A percentile compares a stretch with the other conserved stretches of the same genome.
Evolutionary conservation across 2,888 invertebrate species (phyloP).

Genomic region (Plutella xylostella): DNA sequence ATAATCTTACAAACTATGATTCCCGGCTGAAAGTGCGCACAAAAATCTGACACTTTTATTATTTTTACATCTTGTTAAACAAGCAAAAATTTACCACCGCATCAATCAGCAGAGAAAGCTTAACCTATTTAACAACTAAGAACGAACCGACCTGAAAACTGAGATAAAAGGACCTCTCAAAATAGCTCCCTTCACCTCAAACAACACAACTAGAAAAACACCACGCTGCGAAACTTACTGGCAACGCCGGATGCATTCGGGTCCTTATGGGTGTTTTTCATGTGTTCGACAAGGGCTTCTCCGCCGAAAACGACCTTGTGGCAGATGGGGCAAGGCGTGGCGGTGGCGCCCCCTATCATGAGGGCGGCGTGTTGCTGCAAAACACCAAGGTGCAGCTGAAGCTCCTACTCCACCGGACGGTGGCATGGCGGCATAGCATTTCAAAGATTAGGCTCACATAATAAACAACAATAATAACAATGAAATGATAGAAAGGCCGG

Average conservation of each 20-base stretch:
- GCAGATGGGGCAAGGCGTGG: slow-evolving; percentile 92
- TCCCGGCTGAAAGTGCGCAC: slow-evolving; percentile 38
- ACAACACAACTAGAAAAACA: slow-evolving; percentile 18
- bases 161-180: slow-evolving; percentile 3
- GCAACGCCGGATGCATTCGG: slow-evolving; percentile 89
- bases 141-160: neutral
- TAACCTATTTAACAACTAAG: slow-evolving; percentile 7
- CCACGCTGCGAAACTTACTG: slow-evolving; percentile 76
- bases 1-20: slow-evolving; percentile 48
- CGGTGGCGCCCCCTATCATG: slow-evolving; percentile 90
- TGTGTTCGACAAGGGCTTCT: slow-evolving; percentile 94
- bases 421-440: slow-evolving; percentile 62
- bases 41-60: neutral
- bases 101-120: slow-evolving; percentile 24
- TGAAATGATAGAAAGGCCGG: slow-evolving; percentile 29
- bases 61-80: neutral
- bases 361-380: slow-evolving; percentile 96
- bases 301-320: slow-evolving; percentile 95
- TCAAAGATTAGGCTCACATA: slow-evolving; percentile 27
- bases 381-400: slow-evolving; percentile 93
- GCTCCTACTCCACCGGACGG: slow-evolving; percentile 74
- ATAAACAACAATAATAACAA: slow-evolving; percentile 18
- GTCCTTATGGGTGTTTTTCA: slow-evolving; percentile 96
- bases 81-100: slow-evolving; percentile 11
- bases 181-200: neutral